Evolutionary conservation across 1,140 invertebrate species (phyloP), one percentile per base, ranked within the genome.

Genomic region (Philopotamus ludificatus): DNA sequence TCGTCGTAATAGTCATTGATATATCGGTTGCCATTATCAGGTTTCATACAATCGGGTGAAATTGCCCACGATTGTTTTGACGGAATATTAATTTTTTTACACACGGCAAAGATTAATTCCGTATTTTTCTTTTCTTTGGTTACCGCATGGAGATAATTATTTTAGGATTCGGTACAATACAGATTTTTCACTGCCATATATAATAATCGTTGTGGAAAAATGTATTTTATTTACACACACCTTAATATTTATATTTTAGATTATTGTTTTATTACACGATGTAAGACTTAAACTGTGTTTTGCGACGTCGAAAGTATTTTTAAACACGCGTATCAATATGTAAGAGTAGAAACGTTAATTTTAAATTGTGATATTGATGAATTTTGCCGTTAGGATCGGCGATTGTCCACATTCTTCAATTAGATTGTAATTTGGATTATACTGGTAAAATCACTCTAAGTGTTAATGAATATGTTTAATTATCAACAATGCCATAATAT

Each of bases 21-120:
- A 22, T 47, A 34, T 49, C n/a, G 57, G 47, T 47, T 60, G 21
- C 44, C 42, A 26, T 41, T 45, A 8, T 26, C 57, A 22, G 41
- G 57, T 26, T 60, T 57, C 54, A 57, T 57, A 57, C 28, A 34
- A 34, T 34, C 28, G 12, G 12, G 12, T 7, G 28, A 34, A 34
- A 34, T n/a, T n/a, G n/a, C n/a, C n/a, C n/a, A n/a, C n/a, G n/a
- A n/a, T n/a, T n/a, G n/a, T n/a, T n/a, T n/a, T n/a, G n/a, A n/a
- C n/a, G n/a, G n/a, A n/a, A n/a, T n/a, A n/a, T n/a, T n/a, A n/a
- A n/a, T n/a, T n/a, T n/a, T n/a, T n/a, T n/a, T n/a, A n/a, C n/a
- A n/a, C n/a, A n/a, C n/a, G n/a, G n/a, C n/a, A n/a, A n/a, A n/a
- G n/a, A n/a, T n/a, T n/a, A n/a, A n/a, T n/a, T n/a, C n/a, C n/a